Conservation (phyloP, 2,797 vertebrate genomes). For the Tokudaia tokunoshimensis region DNA sequence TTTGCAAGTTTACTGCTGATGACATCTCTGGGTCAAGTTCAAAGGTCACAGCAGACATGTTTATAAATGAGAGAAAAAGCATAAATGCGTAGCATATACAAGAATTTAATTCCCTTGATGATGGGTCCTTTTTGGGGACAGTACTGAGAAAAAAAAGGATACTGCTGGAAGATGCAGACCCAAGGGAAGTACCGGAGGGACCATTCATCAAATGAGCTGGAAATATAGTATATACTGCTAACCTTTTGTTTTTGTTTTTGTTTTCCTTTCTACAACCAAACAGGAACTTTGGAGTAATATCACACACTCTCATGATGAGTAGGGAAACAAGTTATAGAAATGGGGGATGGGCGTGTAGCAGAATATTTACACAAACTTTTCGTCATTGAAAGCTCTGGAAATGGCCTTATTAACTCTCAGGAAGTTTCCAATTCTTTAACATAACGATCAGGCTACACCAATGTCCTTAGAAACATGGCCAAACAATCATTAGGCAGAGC, state of each 20-base stretch:
- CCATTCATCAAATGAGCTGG: constrained; percentile 80
- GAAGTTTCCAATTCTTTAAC: constrained; percentile 79
- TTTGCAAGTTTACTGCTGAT: constrained; percentile 82
- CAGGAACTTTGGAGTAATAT: constrained; percentile 70
- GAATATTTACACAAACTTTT: constrained; percentile 66
- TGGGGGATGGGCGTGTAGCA: background rate
- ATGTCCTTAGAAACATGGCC: constrained; percentile 76
- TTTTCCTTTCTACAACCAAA: constrained; percentile 5
- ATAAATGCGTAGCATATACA: background rate
- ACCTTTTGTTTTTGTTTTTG: background rate
- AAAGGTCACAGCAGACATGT: constrained; percentile 71
- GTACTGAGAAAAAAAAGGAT: constrained; percentile 11
- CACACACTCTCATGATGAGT: constrained; percentile 38
- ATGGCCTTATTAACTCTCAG: constrained; percentile 70
- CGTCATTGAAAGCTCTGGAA: constrained; percentile 58
- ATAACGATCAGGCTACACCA: constrained; percentile 72
- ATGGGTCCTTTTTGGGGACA: background rate
- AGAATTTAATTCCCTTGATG: constrained; percentile 20
- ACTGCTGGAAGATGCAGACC: constrained; percentile 75
- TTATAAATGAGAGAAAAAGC: constrained; percentile 67
- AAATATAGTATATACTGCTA: constrained; percentile 82
- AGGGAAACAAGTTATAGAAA: constrained; percentile 55
- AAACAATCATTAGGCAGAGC: constrained; percentile 81
- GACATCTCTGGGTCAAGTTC: constrained; percentile 63
- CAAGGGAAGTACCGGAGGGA: constrained; percentile 57